Evolutionary conservation across 1,140 invertebrate species (phyloP).

Genomic region (Orchestia grillus): DNA sequence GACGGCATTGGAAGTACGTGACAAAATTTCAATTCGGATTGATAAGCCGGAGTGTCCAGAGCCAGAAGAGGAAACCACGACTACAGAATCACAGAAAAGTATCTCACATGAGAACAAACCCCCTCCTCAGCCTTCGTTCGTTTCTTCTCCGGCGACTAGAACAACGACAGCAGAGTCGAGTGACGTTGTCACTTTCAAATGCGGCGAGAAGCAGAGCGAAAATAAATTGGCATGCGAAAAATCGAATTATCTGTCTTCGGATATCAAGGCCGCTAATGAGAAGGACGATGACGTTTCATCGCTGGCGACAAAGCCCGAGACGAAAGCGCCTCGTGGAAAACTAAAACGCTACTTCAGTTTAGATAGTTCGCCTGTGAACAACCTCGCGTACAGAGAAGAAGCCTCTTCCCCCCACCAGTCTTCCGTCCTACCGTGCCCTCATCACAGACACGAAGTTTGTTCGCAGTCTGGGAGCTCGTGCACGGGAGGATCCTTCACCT

Average conservation of each 20-base stretch:
- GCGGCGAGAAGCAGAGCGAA: background rate
- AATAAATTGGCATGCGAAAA: background rate
- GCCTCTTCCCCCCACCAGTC: background rate
- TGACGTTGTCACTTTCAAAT: background rate
- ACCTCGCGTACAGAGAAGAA: background rate
- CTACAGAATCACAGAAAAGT: background rate
- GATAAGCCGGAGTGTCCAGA: background rate
- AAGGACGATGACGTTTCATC: constrained; percentile 26
- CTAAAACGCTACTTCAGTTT: constrained; percentile 35
- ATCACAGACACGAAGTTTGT: constrained; percentile 36
- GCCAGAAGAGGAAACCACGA: background rate
- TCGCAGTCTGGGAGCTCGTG: background rate
- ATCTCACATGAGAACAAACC: background rate
- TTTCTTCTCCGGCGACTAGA: background rate
- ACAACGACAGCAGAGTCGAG: background rate
- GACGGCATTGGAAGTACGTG: background rate
- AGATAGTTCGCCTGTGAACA: constrained; percentile 11
- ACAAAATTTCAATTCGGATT: constrained; percentile 37
- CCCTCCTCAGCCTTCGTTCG: background rate
- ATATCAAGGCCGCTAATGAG: background rate
- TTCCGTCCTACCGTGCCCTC: background rate
- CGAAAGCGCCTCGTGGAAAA: background rate
- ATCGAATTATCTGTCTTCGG: background rate
- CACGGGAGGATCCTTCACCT: background rate
- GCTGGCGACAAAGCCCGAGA: background rate